These are phyloP conservation scores for Sarcophaga carnaria DNA, from an alignment of 2,888 invertebrate species.

Conservation along the genomic window DNA sequence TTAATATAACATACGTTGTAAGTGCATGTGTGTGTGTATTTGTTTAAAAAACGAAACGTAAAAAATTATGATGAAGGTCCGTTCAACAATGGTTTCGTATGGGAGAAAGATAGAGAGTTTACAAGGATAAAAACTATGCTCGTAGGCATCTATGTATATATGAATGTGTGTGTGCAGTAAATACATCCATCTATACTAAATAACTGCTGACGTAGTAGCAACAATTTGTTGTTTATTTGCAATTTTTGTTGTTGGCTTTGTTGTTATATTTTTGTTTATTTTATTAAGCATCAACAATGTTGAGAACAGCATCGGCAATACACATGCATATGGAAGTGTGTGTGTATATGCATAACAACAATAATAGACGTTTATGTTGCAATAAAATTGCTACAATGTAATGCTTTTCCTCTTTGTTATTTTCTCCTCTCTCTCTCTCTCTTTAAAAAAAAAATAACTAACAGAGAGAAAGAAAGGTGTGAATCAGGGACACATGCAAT, in stretches of 20 bases:
- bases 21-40: background rate
- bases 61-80: conserved; percentile 16
- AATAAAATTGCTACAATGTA: conserved; percentile 38
- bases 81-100: background rate
- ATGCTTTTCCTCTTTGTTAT: background rate
- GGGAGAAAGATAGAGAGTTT: background rate
- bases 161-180: background rate
- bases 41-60: background rate
- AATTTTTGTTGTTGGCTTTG: conserved; percentile 22
- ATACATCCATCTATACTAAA: background rate
- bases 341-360: conserved; percentile 41
- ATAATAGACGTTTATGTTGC: background rate
- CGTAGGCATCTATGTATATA: no score
- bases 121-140: conserved; percentile 36
- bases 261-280: conserved; percentile 25
- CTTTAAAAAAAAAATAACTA: background rate
- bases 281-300: conserved; percentile 20
- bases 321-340: conserved; percentile 13
- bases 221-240: conserved; percentile 61
- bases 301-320: background rate
- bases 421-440: background rate
- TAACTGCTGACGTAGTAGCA: conserved; percentile 62
- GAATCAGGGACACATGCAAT: conserved; percentile 43
- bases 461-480: conserved; percentile 38
- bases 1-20: background rate